phyloP scores from a whole-genome alignment of 2,888 invertebrate species.

The Punctoribates punctum region DNA sequence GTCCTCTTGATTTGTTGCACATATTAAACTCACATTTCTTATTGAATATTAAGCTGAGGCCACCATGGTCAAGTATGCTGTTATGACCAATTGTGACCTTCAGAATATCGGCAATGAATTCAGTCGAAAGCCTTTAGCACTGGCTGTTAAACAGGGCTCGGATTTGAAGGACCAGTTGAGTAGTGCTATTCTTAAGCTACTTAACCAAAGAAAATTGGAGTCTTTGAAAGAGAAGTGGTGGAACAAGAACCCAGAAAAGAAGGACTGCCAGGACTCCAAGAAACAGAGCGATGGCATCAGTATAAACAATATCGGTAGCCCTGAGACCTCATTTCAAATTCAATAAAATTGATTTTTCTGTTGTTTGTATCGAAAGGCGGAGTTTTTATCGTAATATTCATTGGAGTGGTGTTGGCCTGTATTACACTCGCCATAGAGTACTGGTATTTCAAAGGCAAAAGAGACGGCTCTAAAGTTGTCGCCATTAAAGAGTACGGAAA shows the following conservation, averaged over 20 bases:
- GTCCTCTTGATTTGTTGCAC: conserved; percentile 40
- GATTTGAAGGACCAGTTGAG: conserved; percentile 90
- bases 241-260: conserved; percentile 42
- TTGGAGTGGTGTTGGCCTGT: conserved; percentile 87
- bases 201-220: conserved; percentile 89
- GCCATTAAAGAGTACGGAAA: conserved; percentile 45
- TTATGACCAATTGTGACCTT: conserved; percentile 78
- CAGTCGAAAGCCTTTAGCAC: conserved; percentile 92
- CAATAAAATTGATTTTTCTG: background rate
- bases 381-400: conserved; percentile 94
- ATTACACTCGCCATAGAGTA: conserved; percentile 88
- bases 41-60: conserved; percentile 66
- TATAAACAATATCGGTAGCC: conserved; percentile 67
- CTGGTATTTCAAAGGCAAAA: conserved; percentile 51
- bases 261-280: conserved; percentile 73
- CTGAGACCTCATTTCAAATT: background rate
- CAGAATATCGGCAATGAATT: conserved; percentile 94
- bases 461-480: conserved; percentile 42
- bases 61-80: conserved; percentile 78
- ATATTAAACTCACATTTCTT: conserved; percentile 42
- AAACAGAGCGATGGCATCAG: conserved; percentile 96
- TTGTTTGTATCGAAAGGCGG: conserved; percentile 58
- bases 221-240: conserved; percentile 92
- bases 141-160: conserved; percentile 94
- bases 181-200: conserved; percentile 82